Conservation (phyloP, 2,797 vertebrate species). For the Acanthiza pusilla region DNA sequence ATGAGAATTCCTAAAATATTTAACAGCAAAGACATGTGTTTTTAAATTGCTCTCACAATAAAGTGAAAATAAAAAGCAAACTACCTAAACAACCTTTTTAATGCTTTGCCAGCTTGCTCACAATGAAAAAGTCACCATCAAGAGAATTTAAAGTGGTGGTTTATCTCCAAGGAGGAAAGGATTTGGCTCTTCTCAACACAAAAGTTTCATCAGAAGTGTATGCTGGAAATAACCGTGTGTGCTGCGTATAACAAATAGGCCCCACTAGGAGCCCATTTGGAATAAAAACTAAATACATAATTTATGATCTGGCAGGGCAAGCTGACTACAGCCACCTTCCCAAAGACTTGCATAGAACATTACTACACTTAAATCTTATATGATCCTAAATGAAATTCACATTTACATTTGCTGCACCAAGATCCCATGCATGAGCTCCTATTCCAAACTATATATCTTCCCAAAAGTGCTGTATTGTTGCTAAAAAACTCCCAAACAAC, state of each 20-base stretch:
- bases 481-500: not conserved
- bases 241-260: not conserved
- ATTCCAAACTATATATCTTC: not conserved
- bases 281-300: not conserved
- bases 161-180: not conserved
- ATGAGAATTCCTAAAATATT: not conserved
- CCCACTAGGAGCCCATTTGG: not conserved
- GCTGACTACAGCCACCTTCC: not conserved
- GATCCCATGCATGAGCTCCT: not conserved
- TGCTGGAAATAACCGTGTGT: not conserved
- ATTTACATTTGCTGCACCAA: not conserved
- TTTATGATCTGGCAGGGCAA: not conserved
- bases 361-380: not conserved
- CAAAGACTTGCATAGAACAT: not conserved
- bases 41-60: not conserved
- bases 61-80: not conserved
- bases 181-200: not conserved
- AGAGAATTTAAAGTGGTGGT: not conserved
- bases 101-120: not conserved
- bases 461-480: not conserved
- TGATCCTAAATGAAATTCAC: not conserved
- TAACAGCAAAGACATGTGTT: fast-evolving
- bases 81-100: not conserved
- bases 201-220: not conserved
- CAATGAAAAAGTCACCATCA: not conserved